A percentile compares a stretch with the other conserved stretches of the same genome.
These are phyloP conservation scores for Pogonognathellus flavescens DNA, from an alignment of 1,140 invertebrate species.

Conservation along the genomic window DNA sequence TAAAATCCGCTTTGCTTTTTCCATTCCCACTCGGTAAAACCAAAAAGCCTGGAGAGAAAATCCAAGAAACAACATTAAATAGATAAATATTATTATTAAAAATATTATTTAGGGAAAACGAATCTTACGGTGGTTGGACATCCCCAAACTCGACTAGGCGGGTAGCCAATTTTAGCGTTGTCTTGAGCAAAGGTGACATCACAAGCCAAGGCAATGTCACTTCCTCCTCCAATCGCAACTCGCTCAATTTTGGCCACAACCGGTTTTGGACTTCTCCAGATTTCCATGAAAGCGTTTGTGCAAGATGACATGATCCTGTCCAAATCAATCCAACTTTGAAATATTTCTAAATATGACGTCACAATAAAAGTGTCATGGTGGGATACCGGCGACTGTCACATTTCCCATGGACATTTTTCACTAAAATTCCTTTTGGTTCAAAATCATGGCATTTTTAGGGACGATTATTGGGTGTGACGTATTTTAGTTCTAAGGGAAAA, in stretches of 20 bases:
- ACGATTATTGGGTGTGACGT: too few relatives aligned
- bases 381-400: too few relatives aligned
- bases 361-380: too few relatives aligned
- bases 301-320: slow-evolving; percentile 60
- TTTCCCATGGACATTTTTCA: too few relatives aligned
- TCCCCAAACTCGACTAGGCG: slow-evolving; percentile 66
- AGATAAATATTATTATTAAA: too few relatives aligned
- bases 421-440: too few relatives aligned
- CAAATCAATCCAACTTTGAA: slow-evolving; percentile 21
- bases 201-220: slow-evolving; percentile 67
- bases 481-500: too few relatives aligned
- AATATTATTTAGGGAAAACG: too few relatives aligned
- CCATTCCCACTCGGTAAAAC: slow-evolving; percentile 67
- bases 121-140: slow-evolving; percentile 65
- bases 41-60: slow-evolving; percentile 51
- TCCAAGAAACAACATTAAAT: too few relatives aligned
- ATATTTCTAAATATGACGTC: too few relatives aligned
- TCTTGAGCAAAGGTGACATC: slow-evolving; percentile 66
- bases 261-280: slow-evolving; percentile 67
- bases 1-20: slow-evolving; percentile 66
- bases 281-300: slow-evolving; percentile 64
- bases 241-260: slow-evolving; percentile 66
- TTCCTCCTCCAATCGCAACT: slow-evolving; percentile 67
- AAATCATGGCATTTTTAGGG: too few relatives aligned
- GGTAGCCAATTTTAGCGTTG: slow-evolving; percentile 66